A percentile compares a stretch with the other conserved stretches of the same genome.
Conservation (phyloP, 2,797 vertebrate species). For the Enteromius afrohamiltoni region DNA sequence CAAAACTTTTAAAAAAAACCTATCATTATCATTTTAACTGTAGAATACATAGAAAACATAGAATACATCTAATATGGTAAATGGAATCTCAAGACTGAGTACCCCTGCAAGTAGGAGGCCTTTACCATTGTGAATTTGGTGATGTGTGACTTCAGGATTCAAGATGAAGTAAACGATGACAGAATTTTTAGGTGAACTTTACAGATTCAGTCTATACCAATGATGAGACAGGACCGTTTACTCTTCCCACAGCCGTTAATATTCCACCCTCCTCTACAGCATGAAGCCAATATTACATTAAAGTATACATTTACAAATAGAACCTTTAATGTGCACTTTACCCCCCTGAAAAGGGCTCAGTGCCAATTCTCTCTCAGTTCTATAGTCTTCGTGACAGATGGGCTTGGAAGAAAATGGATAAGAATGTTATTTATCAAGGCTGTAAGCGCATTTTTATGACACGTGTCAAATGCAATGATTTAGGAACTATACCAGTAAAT, state of each 20-base stretch:
- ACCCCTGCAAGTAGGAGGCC: background rate
- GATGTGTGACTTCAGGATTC: background rate
- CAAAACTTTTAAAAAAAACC: background rate
- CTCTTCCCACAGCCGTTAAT: background rate
- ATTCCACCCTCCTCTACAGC: conserved; percentile 1
- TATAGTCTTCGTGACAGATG: conserved; percentile 7
- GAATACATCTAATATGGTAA: background rate
- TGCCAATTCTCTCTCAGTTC: background rate
- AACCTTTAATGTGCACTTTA: conserved; percentile 45
- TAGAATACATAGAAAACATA: background rate
- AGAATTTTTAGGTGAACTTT: background rate
- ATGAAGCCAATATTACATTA: conserved; percentile 39
- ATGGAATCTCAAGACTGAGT: background rate
- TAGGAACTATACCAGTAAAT: background rate
- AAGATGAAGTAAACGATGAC: background rate
- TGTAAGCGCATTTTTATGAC: background rate
- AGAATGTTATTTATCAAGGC: background rate
- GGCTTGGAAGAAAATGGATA: background rate
- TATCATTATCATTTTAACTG: background rate
- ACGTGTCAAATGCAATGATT: background rate
- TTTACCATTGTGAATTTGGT: background rate
- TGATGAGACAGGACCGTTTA: background rate
- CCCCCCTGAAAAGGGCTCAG: background rate
- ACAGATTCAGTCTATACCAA: background rate
- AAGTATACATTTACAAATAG: conserved; percentile 50